phyloP scores from a whole-genome alignment of 2,888 invertebrate genomes.

The Strigamia transsilvanica region DNA sequence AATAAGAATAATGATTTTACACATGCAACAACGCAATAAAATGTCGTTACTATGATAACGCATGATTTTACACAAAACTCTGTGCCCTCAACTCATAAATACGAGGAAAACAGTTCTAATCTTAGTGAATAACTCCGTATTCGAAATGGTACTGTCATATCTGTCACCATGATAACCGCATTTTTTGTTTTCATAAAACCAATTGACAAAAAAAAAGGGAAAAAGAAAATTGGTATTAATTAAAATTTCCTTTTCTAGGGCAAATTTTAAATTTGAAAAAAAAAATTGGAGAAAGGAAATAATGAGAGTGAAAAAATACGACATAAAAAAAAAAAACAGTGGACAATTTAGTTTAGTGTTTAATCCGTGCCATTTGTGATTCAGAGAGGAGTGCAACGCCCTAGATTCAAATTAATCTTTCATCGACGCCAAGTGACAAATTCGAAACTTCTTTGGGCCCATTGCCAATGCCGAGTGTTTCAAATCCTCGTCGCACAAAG shows the following conservation, averaged over 20 bases:
- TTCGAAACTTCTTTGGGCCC: constrained; percentile 5
- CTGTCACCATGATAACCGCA: too few relatives aligned
- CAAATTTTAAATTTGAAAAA: neutral
- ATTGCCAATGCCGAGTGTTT: neutral
- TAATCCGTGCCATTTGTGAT: neutral
- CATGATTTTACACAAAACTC: neutral
- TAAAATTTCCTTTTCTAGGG: too few relatives aligned
- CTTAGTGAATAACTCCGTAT: neutral
- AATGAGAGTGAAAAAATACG: neutral
- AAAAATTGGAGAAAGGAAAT: neutral
- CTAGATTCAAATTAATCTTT: constrained; percentile 36
- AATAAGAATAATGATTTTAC: neutral
- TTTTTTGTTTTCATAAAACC: too few relatives aligned
- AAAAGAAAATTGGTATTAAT: too few relatives aligned
- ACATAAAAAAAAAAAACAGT: neutral
- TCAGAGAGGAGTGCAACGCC: constrained; percentile 19
- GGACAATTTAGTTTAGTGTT: constrained; percentile 18
- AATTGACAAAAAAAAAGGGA: too few relatives aligned
- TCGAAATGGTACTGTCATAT: too few relatives aligned
- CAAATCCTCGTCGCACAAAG: neutral
- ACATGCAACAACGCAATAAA: neutral
- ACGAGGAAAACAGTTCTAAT: neutral
- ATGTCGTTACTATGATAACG: neutral
- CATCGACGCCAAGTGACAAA: constrained; percentile 23
- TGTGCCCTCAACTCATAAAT: neutral